Conservation (phyloP, 2,888 invertebrate genomes). For the Patella caerulea region DNA sequence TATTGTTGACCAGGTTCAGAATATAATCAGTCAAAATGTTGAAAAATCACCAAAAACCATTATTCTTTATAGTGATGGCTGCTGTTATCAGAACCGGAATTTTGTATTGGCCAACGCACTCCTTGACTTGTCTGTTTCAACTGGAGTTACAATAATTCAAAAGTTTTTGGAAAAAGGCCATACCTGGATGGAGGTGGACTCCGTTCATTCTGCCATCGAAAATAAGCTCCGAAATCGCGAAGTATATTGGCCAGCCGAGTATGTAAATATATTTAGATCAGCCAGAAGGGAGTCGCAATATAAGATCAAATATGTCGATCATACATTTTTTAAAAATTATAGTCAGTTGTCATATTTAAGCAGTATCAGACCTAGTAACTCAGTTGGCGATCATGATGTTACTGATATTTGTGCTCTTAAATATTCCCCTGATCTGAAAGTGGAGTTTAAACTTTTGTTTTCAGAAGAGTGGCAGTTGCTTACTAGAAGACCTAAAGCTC, state of each 20-base stretch:
- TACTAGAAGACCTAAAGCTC: background rate
- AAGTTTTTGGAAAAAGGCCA: no score
- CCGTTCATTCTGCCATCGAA: no score
- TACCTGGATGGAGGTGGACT: no score
- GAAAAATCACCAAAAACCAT: no score
- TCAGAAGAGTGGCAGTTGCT: background rate
- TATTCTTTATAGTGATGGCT: no score
- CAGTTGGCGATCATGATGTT: background rate
- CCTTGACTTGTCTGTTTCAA: constrained; percentile 17
- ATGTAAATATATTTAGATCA: background rate
- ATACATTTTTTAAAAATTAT: background rate
- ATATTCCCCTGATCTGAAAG: background rate
- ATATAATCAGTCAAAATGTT: no score
- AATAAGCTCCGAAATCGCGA: background rate
- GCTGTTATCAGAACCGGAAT: background rate
- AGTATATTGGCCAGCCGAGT: background rate
- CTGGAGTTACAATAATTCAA: no score
- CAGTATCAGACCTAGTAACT: background rate
- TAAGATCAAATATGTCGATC: background rate
- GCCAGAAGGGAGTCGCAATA: background rate
- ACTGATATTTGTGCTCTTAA: background rate
- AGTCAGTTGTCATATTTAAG: background rate
- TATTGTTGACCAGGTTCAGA: constrained; percentile 9
- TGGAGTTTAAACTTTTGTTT: background rate
- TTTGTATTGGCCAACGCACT: constrained; percentile 30